phyloP scores from a whole-genome alignment of 2,113 vertebrate species.

The Xenotilapia leptura region DNA sequence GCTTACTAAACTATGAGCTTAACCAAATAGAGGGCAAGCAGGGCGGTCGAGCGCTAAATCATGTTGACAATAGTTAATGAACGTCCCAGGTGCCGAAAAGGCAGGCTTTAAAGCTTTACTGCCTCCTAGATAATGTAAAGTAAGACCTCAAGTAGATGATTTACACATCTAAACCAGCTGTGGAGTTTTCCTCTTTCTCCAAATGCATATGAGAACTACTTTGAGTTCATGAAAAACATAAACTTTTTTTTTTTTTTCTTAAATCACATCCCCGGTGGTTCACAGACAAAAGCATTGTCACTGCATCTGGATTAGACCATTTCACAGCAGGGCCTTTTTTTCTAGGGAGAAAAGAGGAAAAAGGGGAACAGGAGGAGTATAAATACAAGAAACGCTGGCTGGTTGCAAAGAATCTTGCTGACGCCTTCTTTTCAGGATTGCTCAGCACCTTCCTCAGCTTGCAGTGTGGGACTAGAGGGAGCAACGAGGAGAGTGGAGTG shows the following conservation, averaged over 20 bases:
- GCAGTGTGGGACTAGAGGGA: background rate
- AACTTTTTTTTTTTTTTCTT: background rate
- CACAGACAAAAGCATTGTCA: slow-evolving; percentile 13
- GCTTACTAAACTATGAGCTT: slow-evolving; percentile 14
- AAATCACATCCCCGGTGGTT: slow-evolving; percentile 12
- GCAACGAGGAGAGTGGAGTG: slow-evolving; percentile 23
- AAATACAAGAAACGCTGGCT: slow-evolving; percentile 11
- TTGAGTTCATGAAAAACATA: background rate
- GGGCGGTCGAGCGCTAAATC: slow-evolving; percentile 17
- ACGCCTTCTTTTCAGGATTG: slow-evolving; percentile 5
- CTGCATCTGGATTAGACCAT: slow-evolving; percentile 14
- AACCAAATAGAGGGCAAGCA: slow-evolving; percentile 1
- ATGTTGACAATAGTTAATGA: slow-evolving; percentile 46
- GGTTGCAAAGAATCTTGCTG: slow-evolving; percentile 29
- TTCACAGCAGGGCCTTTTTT: background rate
- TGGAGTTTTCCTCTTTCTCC: background rate
- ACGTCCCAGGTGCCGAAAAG: slow-evolving; percentile 8
- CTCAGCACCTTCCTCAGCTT: slow-evolving; percentile 14
- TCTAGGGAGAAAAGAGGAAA: background rate
- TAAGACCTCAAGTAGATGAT: background rate
- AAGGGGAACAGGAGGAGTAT: background rate
- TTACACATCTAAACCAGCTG: background rate
- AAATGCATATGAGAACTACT: background rate
- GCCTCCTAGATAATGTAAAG: background rate
- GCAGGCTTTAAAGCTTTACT: background rate